Evolutionary conservation across 2,797 vertebrate species (phyloP), one percentile per base, ranked within the genome.

Genomic region (Chrysocyon brachyurus): DNA sequence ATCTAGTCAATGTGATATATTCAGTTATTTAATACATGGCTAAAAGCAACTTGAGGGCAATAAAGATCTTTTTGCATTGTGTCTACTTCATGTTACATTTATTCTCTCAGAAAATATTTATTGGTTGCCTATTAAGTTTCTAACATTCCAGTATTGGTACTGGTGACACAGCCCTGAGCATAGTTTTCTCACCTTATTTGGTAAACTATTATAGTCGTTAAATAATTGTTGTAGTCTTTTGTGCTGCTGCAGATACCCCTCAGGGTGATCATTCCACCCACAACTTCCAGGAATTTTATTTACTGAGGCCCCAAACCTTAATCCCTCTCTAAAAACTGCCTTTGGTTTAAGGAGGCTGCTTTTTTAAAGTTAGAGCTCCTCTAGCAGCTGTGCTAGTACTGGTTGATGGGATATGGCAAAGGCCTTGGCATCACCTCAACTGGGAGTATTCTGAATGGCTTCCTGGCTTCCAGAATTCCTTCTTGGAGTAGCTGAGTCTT

Each of bases 21-120:
- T 92, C 5, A 75, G 46, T 40, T 57, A 72, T n/a, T 57, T 96
- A 90, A 56, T 63, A 57, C 70, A 21, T 46, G 36, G 10, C 54
- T 92, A 68, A 79, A 92, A 75, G 72, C 77, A 97, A 66, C 33
- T 81, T 11, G 52, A 28, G 12, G 14, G 24, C 59, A 86, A 91
- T 64, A 12, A 15, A 68, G 89, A 84, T 68, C 90, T 14, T 97
- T 46, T 77, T 5, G 2, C 2, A 33, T 22, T 75, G 70, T 81
- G 70, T 40, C 10, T 81, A 78, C 81, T 96, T 72, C 85, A 17
- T 83, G 61, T 40, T 70, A 77, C 5, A 26, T 54, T 90, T 54
- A 33, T 10, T 93, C 63, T 95, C 17, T 24, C 28, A 64, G 26
- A 10, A 59, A 77, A 57, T 57, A 85, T 26, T 68, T 72, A 77